These are phyloP conservation scores for Cinclus mexicanus DNA, from an alignment of 2,113 vertebrate genomes.

Conservation along the genomic window DNA sequence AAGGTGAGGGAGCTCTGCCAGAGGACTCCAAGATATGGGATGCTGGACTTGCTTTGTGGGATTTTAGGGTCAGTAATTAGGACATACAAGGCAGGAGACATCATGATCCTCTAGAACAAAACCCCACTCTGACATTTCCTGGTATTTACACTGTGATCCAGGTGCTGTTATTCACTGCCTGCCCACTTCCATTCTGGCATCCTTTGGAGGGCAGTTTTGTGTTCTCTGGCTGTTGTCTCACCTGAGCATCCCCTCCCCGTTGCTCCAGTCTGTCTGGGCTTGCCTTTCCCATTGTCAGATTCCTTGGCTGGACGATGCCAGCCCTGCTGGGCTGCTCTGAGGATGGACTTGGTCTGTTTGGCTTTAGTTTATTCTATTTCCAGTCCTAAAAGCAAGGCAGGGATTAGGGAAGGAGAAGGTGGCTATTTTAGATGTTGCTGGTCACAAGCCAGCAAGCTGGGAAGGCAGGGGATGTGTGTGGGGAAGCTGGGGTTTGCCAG, in stretches of 20 bases:
- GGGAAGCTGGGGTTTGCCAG: not conserved
- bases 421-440: not conserved
- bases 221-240: not conserved
- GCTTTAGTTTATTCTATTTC: not conserved
- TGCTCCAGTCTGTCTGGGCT: not conserved
- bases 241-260: not conserved
- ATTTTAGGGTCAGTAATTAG: not conserved
- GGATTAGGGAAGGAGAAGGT: not conserved
- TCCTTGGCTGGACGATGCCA: not conserved
- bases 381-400: not conserved
- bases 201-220: not conserved
- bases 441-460: constrained; percentile 1
- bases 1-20: not conserved
- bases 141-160: not conserved
- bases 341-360: not conserved
- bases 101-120: not conserved
- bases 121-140: not conserved
- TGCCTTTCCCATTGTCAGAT: not conserved
- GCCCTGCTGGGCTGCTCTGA: not conserved
- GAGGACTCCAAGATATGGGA: not conserved
- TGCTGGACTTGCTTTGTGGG: not conserved
- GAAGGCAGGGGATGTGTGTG: not conserved
- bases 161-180: not conserved
- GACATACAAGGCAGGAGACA: not conserved
- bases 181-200: not conserved